Base-by-base conservation (phyloP, 2,888 invertebrate genomes). In the Myopa tessellatipennis region DNA sequence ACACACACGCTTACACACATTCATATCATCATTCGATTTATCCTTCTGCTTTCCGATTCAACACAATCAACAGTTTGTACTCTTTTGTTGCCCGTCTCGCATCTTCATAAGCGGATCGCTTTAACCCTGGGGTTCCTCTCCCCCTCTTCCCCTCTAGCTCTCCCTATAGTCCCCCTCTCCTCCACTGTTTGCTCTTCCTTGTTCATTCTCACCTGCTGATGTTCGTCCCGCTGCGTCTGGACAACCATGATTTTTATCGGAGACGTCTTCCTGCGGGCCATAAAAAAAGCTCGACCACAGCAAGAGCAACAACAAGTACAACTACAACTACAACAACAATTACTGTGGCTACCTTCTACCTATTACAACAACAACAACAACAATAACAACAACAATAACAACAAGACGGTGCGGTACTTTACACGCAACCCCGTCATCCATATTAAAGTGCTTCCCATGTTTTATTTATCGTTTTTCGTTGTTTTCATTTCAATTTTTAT, bases 171-270 rank as follows among this genome's bases (percentile, higher is more conserved):
- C n/a, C 7, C 45, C 45, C 6, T 45, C 45, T 1, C 45, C 10
- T 45, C 45, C 45, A 45, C 69, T 69, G 18, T 45, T 52, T 12
- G 18, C n/a, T 10, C 8, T 50, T 18, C 26, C 52, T n/a, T 14
- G 14, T 36, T 69, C 50, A 50, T 50, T 50, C 45, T 69, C 69
- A 69, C 26, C 50, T 18, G 69, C 10, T 52, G 52, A n/a, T n/a
- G 69, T 26, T 55, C 36, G 55, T 34, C 58, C 55, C 55, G 58
- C 36, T 45, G 36, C 26, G 45, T 14, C 52, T 69, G 50, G 12
- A 38, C 71, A 36, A 45, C 55, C 70, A n/a, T 72, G 61, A 72
- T 61, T 72, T 58, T 60, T 72, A 72, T 72, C 61, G 72, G 14
- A 60, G 60, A 52, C 61, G 38, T n/a, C 60, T 38, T 72, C 61